Percentiles rank a stretch among this genome's conserved stretches.
Evolutionary conservation across 2,113 vertebrate genomes (phyloP).

Genomic region (Lophura nycthemera): DNA sequence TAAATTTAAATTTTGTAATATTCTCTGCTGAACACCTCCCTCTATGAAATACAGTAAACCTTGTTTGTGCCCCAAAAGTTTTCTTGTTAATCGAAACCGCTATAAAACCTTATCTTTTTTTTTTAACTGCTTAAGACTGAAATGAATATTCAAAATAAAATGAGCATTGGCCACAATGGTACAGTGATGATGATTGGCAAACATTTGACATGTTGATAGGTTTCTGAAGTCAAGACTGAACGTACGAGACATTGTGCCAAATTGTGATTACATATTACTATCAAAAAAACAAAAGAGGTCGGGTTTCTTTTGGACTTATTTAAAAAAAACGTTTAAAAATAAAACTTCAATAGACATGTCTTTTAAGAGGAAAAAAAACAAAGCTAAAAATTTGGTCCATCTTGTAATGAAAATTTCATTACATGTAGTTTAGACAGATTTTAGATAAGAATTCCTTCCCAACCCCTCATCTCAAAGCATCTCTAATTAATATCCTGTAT

Average conservation of each 20-base stretch:
- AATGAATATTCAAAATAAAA: not conserved
- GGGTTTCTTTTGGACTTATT: not conserved
- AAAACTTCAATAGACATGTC: not conserved
- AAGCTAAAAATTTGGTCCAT: not conserved
- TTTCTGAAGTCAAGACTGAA: not conserved
- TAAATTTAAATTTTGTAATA: not conserved
- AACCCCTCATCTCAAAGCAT: not conserved
- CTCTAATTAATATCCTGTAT: not conserved
- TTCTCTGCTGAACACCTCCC: not conserved
- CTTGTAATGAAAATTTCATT: not conserved
- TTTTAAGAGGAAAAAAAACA: not conserved
- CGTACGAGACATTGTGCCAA: not conserved
- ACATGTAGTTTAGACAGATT: not conserved
- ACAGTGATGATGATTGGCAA: not conserved
- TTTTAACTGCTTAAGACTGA: not conserved
- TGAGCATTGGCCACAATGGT: not conserved
- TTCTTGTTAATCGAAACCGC: not conserved
- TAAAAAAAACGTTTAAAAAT: not conserved
- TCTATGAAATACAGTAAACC: not conserved
- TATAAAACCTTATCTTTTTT: not conserved
- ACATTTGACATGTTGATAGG: not conserved
- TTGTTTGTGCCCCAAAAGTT: not conserved
- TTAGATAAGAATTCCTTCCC: not conserved
- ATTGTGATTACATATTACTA: not conserved
- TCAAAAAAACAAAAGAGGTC: not conserved